A percentile compares a stretch with the other conserved stretches of the same genome.
phyloP scores from a whole-genome alignment of 2,888 invertebrate species.

The Tuta absoluta region DNA sequence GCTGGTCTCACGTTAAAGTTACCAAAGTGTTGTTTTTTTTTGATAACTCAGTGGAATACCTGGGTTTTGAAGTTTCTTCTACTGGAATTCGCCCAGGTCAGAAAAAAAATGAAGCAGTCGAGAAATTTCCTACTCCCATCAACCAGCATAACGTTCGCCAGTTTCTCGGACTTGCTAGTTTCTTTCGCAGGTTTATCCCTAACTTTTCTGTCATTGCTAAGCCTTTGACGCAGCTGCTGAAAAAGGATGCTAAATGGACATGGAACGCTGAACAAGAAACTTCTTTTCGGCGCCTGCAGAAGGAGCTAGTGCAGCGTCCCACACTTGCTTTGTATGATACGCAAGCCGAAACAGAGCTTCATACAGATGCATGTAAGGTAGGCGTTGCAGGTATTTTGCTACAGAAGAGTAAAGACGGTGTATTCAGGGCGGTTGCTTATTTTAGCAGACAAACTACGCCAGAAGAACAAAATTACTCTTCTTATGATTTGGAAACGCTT shows the following conservation, averaged over 20 bases:
- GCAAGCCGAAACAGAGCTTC: constrained; percentile 38
- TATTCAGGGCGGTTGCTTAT: not conserved
- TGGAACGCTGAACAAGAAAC: constrained; percentile 8
- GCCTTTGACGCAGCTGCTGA: constrained; percentile 25
- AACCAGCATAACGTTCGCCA: constrained; percentile 39
- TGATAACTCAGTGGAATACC: constrained; percentile 8
- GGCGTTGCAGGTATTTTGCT: no score
- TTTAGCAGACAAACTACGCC: constrained; percentile 21
- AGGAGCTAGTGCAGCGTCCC: not conserved
- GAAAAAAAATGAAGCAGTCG: constrained; percentile 34
- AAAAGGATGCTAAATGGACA: constrained; percentile 17
- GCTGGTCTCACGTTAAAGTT: constrained; percentile 22
- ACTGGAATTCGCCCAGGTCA: constrained; percentile 28
- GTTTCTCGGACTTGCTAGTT: constrained; percentile 40
- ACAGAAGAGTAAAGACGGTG: not conserved
- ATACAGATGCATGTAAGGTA: constrained; percentile 47
- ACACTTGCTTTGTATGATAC: constrained; percentile 40
- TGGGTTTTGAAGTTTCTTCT: constrained; percentile 27
- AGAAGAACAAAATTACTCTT: constrained; percentile 24
- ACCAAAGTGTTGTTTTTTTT: constrained; percentile 20
- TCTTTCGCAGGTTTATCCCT: constrained; percentile 42
- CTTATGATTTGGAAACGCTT: constrained; percentile 25
- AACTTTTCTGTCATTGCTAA: constrained; percentile 24
- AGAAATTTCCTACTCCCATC: constrained; percentile 38
- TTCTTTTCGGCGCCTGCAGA: not conserved